phyloP scores from a whole-genome alignment of 2,888 invertebrate species.

The Lasius fuliginosus region DNA sequence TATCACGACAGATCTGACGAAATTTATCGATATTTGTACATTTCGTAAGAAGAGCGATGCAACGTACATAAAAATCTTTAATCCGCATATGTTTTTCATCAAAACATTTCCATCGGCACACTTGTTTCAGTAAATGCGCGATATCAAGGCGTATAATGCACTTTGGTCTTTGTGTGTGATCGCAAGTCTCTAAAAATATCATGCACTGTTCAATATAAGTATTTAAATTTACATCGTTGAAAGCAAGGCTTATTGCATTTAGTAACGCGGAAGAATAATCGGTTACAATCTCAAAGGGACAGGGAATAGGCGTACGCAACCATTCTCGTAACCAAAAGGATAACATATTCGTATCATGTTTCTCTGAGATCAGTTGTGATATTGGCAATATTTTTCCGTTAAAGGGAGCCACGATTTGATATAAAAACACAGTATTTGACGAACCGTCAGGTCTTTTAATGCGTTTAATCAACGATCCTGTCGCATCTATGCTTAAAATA shows the following conservation, averaged over 20 bases:
- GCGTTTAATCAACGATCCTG: slow-evolving; percentile 64
- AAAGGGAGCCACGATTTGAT: slow-evolving; percentile 64
- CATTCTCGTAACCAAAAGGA: slow-evolving; percentile 69
- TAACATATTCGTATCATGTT: slow-evolving; percentile 69
- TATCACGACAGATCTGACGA: neutral
- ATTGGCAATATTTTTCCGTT: slow-evolving; percentile 68
- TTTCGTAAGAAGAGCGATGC: neutral
- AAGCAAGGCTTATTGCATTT: slow-evolving; percentile 15
- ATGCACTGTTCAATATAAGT: slow-evolving; percentile 1
- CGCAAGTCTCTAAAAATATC: neutral
- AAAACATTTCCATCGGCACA: slow-evolving; percentile 16
- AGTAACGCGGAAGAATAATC: neutral
- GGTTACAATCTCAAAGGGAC: neutral
- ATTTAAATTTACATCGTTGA: slow-evolving; percentile 1
- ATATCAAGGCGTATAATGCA: slow-evolving; percentile 18
- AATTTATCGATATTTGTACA: slow-evolving; percentile 1
- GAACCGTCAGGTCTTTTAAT: slow-evolving; percentile 57
- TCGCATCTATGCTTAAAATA: slow-evolving; percentile 71
- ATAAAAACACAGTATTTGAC: slow-evolving; percentile 66
- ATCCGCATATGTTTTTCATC: slow-evolving; percentile 5
- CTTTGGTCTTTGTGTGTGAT: neutral
- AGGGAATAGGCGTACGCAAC: slow-evolving; percentile 43
- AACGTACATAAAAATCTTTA: slow-evolving; percentile 6
- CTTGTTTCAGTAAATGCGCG: slow-evolving; percentile 1
- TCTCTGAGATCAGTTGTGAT: slow-evolving; percentile 51